These are phyloP conservation scores for Anguilla marmorata DNA, from an alignment of 2,797 vertebrate genomes.

Conservation along the genomic window DNA sequence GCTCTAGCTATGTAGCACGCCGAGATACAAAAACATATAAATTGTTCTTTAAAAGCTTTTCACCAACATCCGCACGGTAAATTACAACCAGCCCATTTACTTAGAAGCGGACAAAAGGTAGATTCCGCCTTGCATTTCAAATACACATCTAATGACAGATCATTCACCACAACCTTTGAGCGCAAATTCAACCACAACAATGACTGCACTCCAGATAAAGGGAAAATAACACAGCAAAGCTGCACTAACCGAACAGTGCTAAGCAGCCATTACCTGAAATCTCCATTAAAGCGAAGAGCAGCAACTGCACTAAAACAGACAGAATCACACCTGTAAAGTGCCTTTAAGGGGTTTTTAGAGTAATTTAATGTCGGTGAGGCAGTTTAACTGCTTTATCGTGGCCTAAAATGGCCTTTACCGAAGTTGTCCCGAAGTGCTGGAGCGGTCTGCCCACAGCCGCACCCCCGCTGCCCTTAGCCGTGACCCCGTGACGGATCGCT, in stretches of 20 bases:
- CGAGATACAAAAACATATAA: not conserved
- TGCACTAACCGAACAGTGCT: not conserved
- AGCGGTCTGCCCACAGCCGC: not conserved
- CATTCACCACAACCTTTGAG: not conserved
- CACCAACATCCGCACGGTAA: not conserved
- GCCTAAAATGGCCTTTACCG: not conserved
- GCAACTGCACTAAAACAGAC: not conserved
- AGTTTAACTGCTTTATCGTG: not conserved
- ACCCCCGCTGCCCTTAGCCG: not conserved
- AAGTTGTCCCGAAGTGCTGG: not conserved
- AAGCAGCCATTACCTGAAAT: not conserved
- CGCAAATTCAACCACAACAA: not conserved
- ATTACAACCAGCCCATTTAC: not conserved
- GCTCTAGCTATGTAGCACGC: not conserved
- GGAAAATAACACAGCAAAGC: not conserved
- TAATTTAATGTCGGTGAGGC: not conserved
- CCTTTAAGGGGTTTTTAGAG: not conserved
- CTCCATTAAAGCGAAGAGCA: not conserved
- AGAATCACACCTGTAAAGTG: not conserved
- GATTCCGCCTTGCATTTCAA: not conserved
- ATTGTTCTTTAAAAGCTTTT: not conserved
- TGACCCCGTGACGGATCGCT: slow-evolving; percentile 43
- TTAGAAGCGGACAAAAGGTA: not conserved
- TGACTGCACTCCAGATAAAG: not conserved
- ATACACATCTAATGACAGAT: not conserved